Base-by-base conservation (phyloP, 2,888 invertebrate species). In the Exocentrus adspersus region DNA sequence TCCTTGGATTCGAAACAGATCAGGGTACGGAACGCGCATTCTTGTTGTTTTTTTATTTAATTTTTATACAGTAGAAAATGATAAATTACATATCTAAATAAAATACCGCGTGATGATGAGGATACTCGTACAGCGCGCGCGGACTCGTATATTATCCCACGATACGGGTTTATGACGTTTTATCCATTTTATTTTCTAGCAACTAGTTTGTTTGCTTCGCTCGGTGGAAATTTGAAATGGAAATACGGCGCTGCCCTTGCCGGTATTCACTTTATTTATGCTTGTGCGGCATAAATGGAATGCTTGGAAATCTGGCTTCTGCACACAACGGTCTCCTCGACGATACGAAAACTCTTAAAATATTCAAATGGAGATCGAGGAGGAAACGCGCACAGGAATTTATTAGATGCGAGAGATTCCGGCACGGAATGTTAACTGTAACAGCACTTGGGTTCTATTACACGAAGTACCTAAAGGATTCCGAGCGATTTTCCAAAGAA, bases 161-260 rank as follows among this genome's bases (percentile, higher is more conserved):
- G 75, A 67, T 73, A 72, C 73, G 62, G 70, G 69, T 72, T 68
- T 24, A 7, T 24, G 57, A 70, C 70, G 70, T 72, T 73, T 72
- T 72, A 72, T 75, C 72, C 74, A 72, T 73, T 73, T 74, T 75
- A 72, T 75, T 71, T 71, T 73, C 70, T 68, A 66, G 65, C 65
- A 54, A 54, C 53, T 42, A 54, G 53, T 54, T 54, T 42, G 32
- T n/a, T n/a, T n/a, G n/a, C n/a, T n/a, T n/a, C n/a, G n/a, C 61
- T 68, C 64, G 65, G 64, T 62, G 3, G 67, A 65, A 71, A 73
- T 74, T 72, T 73, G 68, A 73, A 74, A 73, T 73, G 71, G 71
- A 66, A 72, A 74, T 72, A 61, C 19, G n/a, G n/a, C n/a, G n/a
- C n/a, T n/a, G n/a, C n/a, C n/a, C n/a, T n/a, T n/a, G n/a, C 46